A percentile compares a stretch with the other conserved stretches of the same genome.
phyloP scores from a whole-genome alignment of 2,797 vertebrate genomes.

The Jordanella pulchra region DNA sequence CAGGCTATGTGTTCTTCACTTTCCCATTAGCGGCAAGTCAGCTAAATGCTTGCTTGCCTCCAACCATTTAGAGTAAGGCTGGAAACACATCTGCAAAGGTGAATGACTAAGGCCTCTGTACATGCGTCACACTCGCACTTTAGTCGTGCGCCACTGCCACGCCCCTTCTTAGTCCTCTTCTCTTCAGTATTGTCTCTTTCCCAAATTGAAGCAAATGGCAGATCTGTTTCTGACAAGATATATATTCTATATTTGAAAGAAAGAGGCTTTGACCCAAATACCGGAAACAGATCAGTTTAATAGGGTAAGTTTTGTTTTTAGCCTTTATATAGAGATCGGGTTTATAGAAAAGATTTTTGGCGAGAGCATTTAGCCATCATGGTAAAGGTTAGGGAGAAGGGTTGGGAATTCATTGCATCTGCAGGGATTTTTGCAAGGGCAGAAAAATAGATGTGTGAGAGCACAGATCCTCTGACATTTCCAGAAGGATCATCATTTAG shows the following conservation, averaged over 20 bases:
- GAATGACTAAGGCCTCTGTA: too few species aligned
- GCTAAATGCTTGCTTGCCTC: too few species aligned
- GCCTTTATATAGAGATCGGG: neutral
- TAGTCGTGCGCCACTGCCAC: too few species aligned
- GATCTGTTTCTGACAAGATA: too few species aligned
- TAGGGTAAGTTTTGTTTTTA: neutral
- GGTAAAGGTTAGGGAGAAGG: neutral
- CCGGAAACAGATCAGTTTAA: neutral
- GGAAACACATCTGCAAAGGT: too few species aligned
- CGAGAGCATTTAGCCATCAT: neutral
- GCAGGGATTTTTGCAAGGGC: neutral
- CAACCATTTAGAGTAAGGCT: too few species aligned
- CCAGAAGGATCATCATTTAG: conserved; percentile 1
- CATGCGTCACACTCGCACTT: too few species aligned
- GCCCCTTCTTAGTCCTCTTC: too few species aligned
- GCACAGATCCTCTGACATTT: neutral
- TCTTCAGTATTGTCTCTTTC: neutral
- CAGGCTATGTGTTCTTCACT: neutral
- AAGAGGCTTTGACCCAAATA: neutral
- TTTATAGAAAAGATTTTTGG: neutral
- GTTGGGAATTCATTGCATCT: neutral
- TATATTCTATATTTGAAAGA: neutral
- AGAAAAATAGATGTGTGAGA: neutral
- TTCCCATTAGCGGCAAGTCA: too few species aligned
- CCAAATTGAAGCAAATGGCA: neutral